These are phyloP conservation scores for Dicranocentrus wangi DNA, from an alignment of 2,888 invertebrate genomes.

Conservation along the genomic window DNA sequence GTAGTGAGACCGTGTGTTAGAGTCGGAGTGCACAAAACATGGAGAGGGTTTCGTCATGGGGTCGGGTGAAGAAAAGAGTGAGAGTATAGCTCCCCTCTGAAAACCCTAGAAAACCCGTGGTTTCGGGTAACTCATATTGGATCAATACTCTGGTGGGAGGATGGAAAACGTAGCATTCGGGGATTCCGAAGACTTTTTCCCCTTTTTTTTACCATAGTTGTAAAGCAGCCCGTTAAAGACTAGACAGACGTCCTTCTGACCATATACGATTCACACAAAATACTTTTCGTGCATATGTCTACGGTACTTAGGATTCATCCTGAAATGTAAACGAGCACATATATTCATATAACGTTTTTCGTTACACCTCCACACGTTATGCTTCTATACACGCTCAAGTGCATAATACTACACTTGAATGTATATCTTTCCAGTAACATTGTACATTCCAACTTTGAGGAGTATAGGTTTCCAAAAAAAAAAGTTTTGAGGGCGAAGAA, in stretches of 20 bases:
- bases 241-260: constrained; percentile 52
- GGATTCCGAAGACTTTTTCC: constrained; percentile 48
- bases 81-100: not conserved
- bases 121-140: constrained; percentile 49
- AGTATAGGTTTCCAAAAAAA: constrained; percentile 32
- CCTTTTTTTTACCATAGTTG: constrained; percentile 21
- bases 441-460: not conserved
- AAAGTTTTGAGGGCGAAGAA: constrained; percentile 30
- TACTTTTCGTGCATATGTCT: constrained; percentile 36
- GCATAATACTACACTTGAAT: not conserved
- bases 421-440: constrained; percentile 11
- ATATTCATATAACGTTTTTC: constrained; percentile 21
- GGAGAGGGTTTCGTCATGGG: constrained; percentile 51
- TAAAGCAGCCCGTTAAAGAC: constrained; percentile 38
- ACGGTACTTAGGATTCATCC: constrained; percentile 37
- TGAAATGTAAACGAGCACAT: constrained; percentile 35
- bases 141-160: constrained; percentile 66
- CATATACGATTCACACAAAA: constrained; percentile 42
- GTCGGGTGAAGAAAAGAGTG: constrained; percentile 47
- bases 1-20: no score
- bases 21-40: constrained; percentile 25
- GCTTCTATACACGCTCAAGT: not conserved
- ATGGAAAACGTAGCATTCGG: constrained; percentile 60
- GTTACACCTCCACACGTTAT: constrained; percentile 24
- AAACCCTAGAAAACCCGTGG: constrained; percentile 27